Evolutionary conservation across 2,888 invertebrate species (phyloP).

Genomic region (Cylindroiulus punctatus): DNA sequence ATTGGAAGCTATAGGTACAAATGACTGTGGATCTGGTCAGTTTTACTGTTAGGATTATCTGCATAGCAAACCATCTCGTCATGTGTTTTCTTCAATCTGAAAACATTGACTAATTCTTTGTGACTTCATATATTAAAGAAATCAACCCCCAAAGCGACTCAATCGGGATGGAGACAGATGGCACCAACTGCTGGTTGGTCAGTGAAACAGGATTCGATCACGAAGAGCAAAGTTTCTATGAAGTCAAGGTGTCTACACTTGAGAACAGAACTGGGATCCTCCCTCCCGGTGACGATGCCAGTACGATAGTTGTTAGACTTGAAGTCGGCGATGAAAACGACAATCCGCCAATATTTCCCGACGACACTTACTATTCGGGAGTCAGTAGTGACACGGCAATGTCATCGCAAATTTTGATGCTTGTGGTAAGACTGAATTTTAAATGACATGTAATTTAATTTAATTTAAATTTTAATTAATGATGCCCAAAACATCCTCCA

Average conservation of each 20-base stretch:
- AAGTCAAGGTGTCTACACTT: neutral
- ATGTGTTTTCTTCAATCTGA: neutral
- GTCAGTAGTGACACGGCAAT: conserved; percentile 17
- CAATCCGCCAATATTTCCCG: neutral
- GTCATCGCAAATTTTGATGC: neutral
- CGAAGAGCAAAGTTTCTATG: neutral
- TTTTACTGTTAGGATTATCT: too few species aligned
- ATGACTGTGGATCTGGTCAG: too few species aligned
- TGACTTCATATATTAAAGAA: neutral
- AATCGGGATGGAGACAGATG: neutral
- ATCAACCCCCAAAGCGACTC: neutral
- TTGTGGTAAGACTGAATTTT: neutral
- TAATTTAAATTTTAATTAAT: too few species aligned
- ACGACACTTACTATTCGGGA: neutral
- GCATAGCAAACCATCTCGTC: too few species aligned
- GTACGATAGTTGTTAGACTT: neutral
- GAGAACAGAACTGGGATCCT: neutral
- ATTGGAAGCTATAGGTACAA: too few species aligned
- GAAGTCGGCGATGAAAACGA: neutral
- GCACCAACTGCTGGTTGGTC: neutral
- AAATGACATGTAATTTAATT: too few species aligned
- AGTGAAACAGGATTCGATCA: neutral
- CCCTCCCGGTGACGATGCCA: neutral
- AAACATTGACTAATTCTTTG: too few species aligned
- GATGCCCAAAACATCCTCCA: too few species aligned